Conservation (phyloP, 2,888 invertebrate species). For the Brachyptera putata region DNA sequence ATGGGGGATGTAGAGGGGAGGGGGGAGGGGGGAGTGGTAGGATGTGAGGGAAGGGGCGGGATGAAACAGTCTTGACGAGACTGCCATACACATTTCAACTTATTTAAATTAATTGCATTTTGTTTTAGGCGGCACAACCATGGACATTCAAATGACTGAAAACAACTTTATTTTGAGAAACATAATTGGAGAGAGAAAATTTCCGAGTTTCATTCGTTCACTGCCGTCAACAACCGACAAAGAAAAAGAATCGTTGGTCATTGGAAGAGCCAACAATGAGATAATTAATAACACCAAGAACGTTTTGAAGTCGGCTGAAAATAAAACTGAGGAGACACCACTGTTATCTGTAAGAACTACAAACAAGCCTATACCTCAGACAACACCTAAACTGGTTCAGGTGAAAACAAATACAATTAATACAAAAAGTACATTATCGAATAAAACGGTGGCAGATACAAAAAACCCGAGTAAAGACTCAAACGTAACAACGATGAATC, state of each 20-base stretch:
- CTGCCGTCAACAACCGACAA: conserved; percentile 15
- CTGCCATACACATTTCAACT: no score
- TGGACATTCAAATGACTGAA: conserved; percentile 51
- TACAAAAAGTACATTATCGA: conserved; percentile 31
- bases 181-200: background rate
- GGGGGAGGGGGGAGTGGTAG: no score
- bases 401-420: background rate
- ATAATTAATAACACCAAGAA: background rate
- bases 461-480: no score
- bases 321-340: background rate
- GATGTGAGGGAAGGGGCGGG: no score
- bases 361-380: conserved; percentile 25
- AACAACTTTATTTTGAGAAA: conserved; percentile 40
- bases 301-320: no score
- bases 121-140: conserved; percentile 47
- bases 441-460: no score
- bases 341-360: background rate
- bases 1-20: no score
- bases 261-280: background rate
- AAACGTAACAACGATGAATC: no score
- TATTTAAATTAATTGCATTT: no score
- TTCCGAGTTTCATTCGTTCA: conserved; percentile 19
- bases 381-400: conserved; percentile 20
- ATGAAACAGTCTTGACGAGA: no score
- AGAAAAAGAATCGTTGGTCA: conserved; percentile 7